phyloP scores from a whole-genome alignment of 1,140 invertebrate genomes.

The Pseudomyrmex flavicornis region DNA sequence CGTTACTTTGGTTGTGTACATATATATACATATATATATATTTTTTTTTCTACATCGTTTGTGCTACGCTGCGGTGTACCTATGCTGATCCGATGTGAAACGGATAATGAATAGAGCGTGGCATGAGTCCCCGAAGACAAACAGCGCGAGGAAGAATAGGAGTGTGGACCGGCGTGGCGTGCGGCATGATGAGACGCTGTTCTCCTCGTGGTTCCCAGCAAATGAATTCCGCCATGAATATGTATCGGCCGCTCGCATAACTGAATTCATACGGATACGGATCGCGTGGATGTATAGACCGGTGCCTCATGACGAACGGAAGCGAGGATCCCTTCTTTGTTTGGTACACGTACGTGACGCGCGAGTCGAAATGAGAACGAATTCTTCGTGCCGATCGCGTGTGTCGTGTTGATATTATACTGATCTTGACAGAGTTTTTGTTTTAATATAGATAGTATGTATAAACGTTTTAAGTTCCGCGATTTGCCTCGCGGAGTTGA shows the following conservation, averaged over 20 bases:
- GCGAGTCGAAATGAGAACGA: background rate
- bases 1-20: background rate
- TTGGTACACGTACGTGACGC: slow-evolving; percentile 1
- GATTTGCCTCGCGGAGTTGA: too few relatives aligned
- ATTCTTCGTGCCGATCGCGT: too few relatives aligned
- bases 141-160: slow-evolving; percentile 50
- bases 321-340: slow-evolving; percentile 32
- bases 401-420: too few relatives aligned
- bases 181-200: slow-evolving; percentile 77
- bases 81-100: slow-evolving; percentile 36
- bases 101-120: slow-evolving; percentile 59
- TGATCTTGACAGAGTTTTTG: too few relatives aligned
- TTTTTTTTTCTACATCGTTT: background rate
- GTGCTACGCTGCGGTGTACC: background rate
- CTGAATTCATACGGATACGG: slow-evolving; percentile 76
- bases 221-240: slow-evolving; percentile 81
- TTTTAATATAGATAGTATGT: too few relatives aligned
- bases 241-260: slow-evolving; percentile 79
- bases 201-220: slow-evolving; percentile 76
- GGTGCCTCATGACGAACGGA: slow-evolving; percentile 66
- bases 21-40: too few relatives aligned
- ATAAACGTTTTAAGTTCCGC: too few relatives aligned
- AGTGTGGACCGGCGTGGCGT: slow-evolving; percentile 55
- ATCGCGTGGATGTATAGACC: slow-evolving; percentile 52
- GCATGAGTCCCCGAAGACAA: slow-evolving; percentile 33